Conservation (phyloP, 2,888 invertebrate genomes). For the Tachina grossa region DNA sequence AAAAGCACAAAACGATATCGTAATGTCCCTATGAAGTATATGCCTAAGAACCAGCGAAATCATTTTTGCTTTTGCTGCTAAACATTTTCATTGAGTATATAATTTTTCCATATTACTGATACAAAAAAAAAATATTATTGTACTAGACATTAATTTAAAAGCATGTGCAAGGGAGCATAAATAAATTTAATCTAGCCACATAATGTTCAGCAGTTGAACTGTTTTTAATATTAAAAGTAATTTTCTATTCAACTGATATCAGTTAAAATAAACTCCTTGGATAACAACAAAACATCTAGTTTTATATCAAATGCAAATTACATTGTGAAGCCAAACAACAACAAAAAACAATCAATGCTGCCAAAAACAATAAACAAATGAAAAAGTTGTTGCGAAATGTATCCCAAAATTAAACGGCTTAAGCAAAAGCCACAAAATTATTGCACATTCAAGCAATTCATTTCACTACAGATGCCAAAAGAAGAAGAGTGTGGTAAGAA, state of each 20-base stretch:
- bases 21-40: no score
- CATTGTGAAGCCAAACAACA: slow-evolving; percentile 30
- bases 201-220: background rate
- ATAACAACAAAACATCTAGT: slow-evolving; percentile 44
- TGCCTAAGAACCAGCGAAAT: no score
- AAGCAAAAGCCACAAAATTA: slow-evolving; percentile 77
- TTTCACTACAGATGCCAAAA: slow-evolving; percentile 1
- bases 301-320: slow-evolving; percentile 33
- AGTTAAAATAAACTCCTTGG: background rate
- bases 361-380: slow-evolving; percentile 80
- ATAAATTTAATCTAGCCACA: background rate
- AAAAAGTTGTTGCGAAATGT: slow-evolving; percentile 74
- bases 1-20: no score
- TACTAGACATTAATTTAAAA: background rate
- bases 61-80: no score
- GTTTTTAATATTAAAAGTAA: background rate
- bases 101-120: background rate
- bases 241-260: slow-evolving; percentile 3
- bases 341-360: slow-evolving; percentile 73
- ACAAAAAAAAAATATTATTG: background rate
- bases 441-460: slow-evolving; percentile 73
- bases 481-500: background rate
- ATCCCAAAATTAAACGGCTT: slow-evolving; percentile 74
- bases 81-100: background rate
- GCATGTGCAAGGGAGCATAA: background rate